Evolutionary conservation across 1,140 invertebrate species (phyloP), one percentile per base, ranked within the genome.

Genomic region (Leptinotarsa texana): DNA sequence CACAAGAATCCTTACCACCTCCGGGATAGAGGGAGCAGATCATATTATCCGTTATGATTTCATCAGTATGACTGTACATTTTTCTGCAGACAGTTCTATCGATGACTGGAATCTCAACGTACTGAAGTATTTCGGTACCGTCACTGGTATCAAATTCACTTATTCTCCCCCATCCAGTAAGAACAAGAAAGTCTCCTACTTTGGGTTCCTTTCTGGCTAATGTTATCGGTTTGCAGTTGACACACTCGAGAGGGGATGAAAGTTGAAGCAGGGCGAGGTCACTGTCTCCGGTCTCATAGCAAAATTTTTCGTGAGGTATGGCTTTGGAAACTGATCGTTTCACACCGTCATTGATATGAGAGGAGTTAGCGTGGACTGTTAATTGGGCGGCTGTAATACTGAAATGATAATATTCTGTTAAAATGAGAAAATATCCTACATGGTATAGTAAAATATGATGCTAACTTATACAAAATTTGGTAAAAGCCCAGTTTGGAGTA

Each of bases 221-320:
- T n/a, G 48, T 22, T 15, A 48, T 48, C 21, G 51, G 18, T 70
- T 51, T 15, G 24, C 33, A 42, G 49, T 51, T 70, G 13, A 18
- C 15, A n/a, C 15, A n/a, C 8, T 21, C 48, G 6, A 70, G 17
- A 24, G 69, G 13, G 15, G 47, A 48, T 48, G 69, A n/a, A 4
- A 70, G 49, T 24, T 70, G 49, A 24, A 70, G 21, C 18, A 70
- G 47, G 4, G 69, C 69, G 17, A 70, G 57, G 24, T 70, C 69
- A 15, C 57, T 70, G 17, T 61, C 24, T n/a, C 11, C 18, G 1
- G 18, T 57, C 1, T 65, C 3, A 27, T 70, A 51, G 6, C 21
- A 15, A 3, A 65, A 65, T 3, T 65, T 33, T 22, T 65, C 63
- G 27, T 65, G 63, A 8, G 21, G 5, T 24, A 65, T 65, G 11